Evolutionary conservation across 2,113 vertebrate species (phyloP).

Genomic region (Xerus inauris): DNA sequence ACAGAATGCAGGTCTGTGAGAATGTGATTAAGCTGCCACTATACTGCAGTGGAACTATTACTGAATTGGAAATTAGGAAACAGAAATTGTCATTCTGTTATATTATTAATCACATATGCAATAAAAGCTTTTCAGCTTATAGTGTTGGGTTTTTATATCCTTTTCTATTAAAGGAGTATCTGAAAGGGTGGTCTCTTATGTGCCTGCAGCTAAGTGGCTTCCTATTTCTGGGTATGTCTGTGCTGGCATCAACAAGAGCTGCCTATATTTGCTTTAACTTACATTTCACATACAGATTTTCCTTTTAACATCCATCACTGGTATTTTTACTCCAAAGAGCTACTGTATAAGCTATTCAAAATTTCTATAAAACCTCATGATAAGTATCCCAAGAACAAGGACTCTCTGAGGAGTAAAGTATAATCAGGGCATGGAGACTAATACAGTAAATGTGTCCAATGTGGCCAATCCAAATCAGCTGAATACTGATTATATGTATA

Average conservation of each 20-base stretch:
- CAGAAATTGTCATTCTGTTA: background rate
- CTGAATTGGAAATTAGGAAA: background rate
- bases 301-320: accelerated
- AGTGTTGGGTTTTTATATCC: background rate
- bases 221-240: background rate
- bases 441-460: background rate
- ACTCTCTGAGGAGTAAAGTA: background rate
- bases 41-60: background rate
- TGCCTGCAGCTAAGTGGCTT: background rate
- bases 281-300: background rate
- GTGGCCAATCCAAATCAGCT: background rate
- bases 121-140: background rate
- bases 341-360: background rate
- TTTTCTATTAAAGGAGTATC: background rate
- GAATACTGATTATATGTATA: background rate
- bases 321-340: background rate
- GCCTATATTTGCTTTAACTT: background rate
- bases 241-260: accelerated
- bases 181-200: background rate
- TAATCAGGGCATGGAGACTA: background rate
- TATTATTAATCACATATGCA: background rate
- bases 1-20: background rate
- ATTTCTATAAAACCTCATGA: background rate
- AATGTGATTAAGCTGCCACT: background rate
- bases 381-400: background rate